Evolutionary conservation across 92 coral and sea anemone genomes (phyloP).

Genomic region (Epizoanthus illoricatus): DNA sequence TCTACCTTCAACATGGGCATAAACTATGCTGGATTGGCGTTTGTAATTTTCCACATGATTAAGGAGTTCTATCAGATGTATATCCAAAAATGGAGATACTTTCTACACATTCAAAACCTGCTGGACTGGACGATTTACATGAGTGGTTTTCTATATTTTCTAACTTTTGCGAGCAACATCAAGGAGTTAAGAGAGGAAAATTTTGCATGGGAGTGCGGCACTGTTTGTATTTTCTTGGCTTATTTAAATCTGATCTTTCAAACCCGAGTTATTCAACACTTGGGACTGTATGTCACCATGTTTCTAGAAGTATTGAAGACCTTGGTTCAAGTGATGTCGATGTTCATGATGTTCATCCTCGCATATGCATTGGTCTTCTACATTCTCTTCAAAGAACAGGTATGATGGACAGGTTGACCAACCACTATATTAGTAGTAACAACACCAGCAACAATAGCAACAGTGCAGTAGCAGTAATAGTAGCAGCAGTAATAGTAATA

Average conservation of each 20-base stretch:
- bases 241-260: conserved; percentile 74
- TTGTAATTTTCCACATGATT: conserved; percentile 52
- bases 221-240: conserved; percentile 72
- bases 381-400: conserved; percentile 76
- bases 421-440: neutral
- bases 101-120: conserved; percentile 53
- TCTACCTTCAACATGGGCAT: conserved; percentile 21
- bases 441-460: neutral
- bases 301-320: conserved; percentile 78
- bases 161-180: conserved; percentile 43
- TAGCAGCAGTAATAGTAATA: neutral
- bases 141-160: conserved; percentile 55
- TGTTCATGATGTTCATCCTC: conserved; percentile 56
- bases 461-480: neutral
- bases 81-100: conserved; percentile 54
- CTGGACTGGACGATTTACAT: conserved; percentile 62
- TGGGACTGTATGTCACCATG: conserved; percentile 91
- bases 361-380: conserved; percentile 72
- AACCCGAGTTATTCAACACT: conserved; percentile 58
- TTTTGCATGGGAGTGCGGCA: conserved; percentile 72
- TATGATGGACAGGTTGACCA: conserved; percentile 71
- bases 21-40: conserved; percentile 46
- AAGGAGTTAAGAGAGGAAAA: conserved; percentile 41
- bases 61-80: conserved; percentile 68
- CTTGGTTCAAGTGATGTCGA: conserved; percentile 53